A percentile compares a stretch with the other conserved stretches of the same genome.
Conservation (phyloP, 2,797 vertebrate species). For the Rhodeus uyekii region DNA sequence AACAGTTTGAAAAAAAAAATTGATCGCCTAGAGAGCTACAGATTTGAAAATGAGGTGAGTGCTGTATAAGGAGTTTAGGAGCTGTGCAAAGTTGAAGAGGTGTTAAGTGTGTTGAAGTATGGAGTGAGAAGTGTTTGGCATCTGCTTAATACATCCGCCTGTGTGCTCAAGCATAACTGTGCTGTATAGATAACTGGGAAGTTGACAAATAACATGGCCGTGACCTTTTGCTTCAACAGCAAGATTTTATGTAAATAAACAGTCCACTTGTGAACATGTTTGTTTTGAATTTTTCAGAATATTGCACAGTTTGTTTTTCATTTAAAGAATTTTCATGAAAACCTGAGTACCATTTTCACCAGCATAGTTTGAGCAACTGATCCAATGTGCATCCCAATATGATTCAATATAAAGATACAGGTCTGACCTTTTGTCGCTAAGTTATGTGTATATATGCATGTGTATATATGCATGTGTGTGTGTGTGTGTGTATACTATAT, state of each 20-base stretch:
- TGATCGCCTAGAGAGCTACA: background rate
- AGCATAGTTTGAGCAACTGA: background rate
- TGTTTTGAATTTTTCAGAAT: background rate
- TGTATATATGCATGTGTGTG: too few relatives aligned
- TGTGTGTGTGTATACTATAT: too few relatives aligned
- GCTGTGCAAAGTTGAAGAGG: conserved; percentile 18
- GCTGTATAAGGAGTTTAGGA: conserved; percentile 29
- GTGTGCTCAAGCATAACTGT: background rate
- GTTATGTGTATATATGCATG: too few relatives aligned
- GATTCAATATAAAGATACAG: background rate
- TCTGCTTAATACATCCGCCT: conserved; percentile 6
- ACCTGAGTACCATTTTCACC: background rate
- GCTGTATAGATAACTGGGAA: background rate
- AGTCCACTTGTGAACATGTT: background rate
- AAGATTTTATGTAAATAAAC: background rate
- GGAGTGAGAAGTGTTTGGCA: conserved; percentile 22
- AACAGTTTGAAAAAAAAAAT: conserved; percentile 1
- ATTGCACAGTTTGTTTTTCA: background rate
- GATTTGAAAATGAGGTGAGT: conserved; percentile 30
- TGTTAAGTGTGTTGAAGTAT: conserved; percentile 36
- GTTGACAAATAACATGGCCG: background rate
- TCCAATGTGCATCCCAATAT: background rate
- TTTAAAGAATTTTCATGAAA: background rate
- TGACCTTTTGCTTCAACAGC: background rate
- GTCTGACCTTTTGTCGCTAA: background rate